A percentile compares a stretch with the other conserved stretches of the same genome.
Conservation (phyloP, 2,797 vertebrate species). For the Synaphobranchus kaupii region DNA sequence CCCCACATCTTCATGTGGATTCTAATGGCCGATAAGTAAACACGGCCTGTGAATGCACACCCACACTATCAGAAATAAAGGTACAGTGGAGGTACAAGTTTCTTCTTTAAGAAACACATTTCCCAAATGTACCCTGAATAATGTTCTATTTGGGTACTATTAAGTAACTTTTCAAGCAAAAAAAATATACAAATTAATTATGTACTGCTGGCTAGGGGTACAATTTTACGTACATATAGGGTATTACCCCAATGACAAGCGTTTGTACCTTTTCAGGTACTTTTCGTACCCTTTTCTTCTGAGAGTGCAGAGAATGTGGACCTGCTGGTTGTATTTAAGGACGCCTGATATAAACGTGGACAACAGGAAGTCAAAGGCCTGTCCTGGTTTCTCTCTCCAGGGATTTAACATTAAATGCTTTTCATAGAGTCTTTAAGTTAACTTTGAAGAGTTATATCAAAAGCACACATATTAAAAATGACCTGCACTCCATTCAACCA, state of each 20-base stretch:
- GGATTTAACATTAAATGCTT: background rate
- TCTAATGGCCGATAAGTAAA: background rate
- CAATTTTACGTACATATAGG: no score
- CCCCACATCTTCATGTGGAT: background rate
- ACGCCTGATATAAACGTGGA: background rate
- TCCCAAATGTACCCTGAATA: no score
- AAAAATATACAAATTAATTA: no score
- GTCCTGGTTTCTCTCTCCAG: background rate
- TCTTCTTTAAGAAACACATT: no score
- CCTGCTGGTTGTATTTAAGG: background rate
- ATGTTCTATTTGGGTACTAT: no score
- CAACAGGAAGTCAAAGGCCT: background rate
- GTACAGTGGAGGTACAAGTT: no score
- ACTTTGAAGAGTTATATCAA: background rate
- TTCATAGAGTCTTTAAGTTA: background rate
- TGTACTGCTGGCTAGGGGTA: no score
- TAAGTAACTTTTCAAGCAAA: no score
- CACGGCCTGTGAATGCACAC: background rate
- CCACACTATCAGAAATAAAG: background rate
- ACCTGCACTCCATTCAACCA: background rate
- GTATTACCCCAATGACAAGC: no score
- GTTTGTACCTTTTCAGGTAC: no score
- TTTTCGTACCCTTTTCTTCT: no score
- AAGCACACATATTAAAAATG: background rate
- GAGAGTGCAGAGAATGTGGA: background rate